Evolutionary conservation across 2,888 invertebrate genomes (phyloP), one percentile per base, ranked within the genome.

Genomic region (Bellardia bayeri): DNA sequence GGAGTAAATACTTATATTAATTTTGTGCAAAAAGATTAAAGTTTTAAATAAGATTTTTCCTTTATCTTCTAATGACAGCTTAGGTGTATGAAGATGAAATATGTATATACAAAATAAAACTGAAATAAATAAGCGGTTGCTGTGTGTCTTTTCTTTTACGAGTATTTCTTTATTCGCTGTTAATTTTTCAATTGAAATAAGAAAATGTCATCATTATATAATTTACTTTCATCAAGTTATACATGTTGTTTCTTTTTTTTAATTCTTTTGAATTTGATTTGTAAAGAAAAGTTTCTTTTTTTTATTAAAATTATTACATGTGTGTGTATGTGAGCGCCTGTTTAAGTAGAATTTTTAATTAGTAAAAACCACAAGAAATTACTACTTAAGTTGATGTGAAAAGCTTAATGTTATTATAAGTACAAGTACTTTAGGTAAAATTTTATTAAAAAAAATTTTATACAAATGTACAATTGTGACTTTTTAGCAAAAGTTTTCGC

Each of bases 341-440:
- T 30, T 42, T 16, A 56, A 58, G 42, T 0, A 42, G 45, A 68
- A 79, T 58, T 58, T 61, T 69, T 69, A 79, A 58, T 69, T 69
- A 79, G 58, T 16, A 37, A 58, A 61, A 69, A 69, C 68, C 58
- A 37, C 33, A 79, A 61, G 49, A 79, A 49, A 61, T 69, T 69
- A 42, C 54, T 42, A 54, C 72, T 72, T 61, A 51, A 71, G 30
- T 30, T 71, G 16, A 37, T 51, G 51, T 30, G 40, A 71, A 51
- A 63, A 63, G 30, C 16, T 37, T 79, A 80, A 37, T 49, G 33
- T 30, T 49, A 49, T 63, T 51, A 51, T 40, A 40, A 37, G 14
- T 51, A 51, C 37, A 71, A 63, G 40, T 63, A 63, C 69, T 61
- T 71, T 51, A 71, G 61, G 33, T 14, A 45, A 66, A 66, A 8